A percentile compares a stretch with the other conserved stretches of the same genome.
Conservation (phyloP, 2,797 vertebrate genomes). For the Vipera ursinii region DNA sequence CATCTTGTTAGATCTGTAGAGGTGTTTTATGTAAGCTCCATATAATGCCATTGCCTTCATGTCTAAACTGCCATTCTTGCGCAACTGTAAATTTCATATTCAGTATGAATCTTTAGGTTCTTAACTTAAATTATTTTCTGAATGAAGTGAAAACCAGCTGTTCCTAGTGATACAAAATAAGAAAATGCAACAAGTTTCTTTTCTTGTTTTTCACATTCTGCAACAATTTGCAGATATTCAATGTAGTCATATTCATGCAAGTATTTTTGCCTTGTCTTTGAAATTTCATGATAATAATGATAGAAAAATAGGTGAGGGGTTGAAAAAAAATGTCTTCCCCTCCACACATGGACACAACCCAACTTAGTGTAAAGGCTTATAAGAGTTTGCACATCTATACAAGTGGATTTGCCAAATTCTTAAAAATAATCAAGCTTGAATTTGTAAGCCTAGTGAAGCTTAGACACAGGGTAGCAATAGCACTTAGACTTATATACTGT, state of each 20-base stretch:
- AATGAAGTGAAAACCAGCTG: neutral
- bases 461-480: neutral
- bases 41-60: neutral
- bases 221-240: neutral
- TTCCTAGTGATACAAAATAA: neutral
- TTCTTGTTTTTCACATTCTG: neutral
- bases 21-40: neutral
- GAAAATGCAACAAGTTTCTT: neutral
- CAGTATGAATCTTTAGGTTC: neutral
- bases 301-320: neutral
- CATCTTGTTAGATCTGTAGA: neutral
- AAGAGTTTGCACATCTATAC: neutral
- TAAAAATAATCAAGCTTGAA: neutral
- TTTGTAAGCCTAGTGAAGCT: neutral
- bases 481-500: neutral
- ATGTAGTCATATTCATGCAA: neutral
- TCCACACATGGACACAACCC: neutral
- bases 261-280: neutral
- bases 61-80: neutral
- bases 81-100: neutral
- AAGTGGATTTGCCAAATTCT: neutral
- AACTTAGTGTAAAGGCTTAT: neutral
- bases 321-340: neutral
- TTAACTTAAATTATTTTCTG: neutral
- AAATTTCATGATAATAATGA: neutral